Evolutionary conservation across 2,888 invertebrate genomes (phyloP), one percentile per base, ranked within the genome.

Genomic region (Drosophila anomalipes): DNA sequence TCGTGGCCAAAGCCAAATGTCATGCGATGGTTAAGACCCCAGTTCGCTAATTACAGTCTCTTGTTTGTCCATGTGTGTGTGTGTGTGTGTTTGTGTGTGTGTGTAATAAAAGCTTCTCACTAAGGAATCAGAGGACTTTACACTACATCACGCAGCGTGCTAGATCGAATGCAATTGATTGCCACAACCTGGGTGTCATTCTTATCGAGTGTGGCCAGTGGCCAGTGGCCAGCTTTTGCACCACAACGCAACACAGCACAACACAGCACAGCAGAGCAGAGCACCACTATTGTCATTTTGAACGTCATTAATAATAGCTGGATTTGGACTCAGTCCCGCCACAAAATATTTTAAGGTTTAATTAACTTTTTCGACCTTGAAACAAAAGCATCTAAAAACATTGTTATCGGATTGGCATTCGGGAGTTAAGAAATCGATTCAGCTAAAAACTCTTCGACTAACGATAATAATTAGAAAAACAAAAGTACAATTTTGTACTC

Each of bases 21-120:
- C 85, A 86, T 86, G 85, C 85, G 56, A 86, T 86, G 83, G 74
- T 70, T 57, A 56, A 79, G 69, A 70, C 71, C 62, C 57, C 62
- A 59, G 63, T 86, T 64, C 83, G 79, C 85, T 86, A 86, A 86
- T 88, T 86, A 88, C 88, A 79, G 79, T 72, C 80, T 77, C 82
- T 80, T 82, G 74, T 83, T 70, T 74, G 62, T 74, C 41, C 26
- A 44, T 39, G 49, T 58, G 35, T 41, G 12, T 44, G n/a, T 33
- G 44, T 26, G 5, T 51, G 37, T 44, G 14, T 53, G 33, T 66
- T 3, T 47, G 9, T 52, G 22, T 44, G 10, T 53, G 66, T 28
- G 41, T 64, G 67, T 69, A 73, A 68, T 72, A 70, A 75, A 75
- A 54, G 63, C 62, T 62, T 4, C 65, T 58, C 52, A 62, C 56